Evolutionary conservation across 2,113 vertebrate genomes (phyloP).

Genomic region (Sprattus sprattus): DNA sequence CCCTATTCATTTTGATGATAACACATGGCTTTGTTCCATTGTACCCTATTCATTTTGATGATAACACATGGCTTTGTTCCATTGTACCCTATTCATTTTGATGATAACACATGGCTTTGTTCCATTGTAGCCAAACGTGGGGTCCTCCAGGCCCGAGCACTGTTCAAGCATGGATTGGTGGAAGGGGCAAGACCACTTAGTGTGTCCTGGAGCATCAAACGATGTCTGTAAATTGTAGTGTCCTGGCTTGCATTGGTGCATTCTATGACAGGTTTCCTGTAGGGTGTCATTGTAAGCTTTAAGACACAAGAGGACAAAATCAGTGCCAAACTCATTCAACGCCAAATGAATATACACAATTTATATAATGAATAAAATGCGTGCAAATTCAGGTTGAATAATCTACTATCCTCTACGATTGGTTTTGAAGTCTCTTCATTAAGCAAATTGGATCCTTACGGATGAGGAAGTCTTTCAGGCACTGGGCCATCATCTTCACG

Average conservation of each 20-base stretch:
- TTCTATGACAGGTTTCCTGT: constrained; percentile 61
- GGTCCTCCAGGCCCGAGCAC: constrained; percentile 78
- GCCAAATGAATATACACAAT: neutral
- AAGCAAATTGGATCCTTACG: constrained; percentile 62
- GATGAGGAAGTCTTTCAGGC: constrained; percentile 72
- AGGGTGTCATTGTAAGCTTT: constrained; percentile 77
- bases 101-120: constrained; percentile 83
- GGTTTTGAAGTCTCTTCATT: neutral
- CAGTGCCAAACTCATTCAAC: neutral
- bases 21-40: constrained; percentile 80
- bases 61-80: constrained; percentile 82
- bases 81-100: constrained; percentile 87
- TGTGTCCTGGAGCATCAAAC: constrained; percentile 73
- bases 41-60: constrained; percentile 91
- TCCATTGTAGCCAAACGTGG: constrained; percentile 80
- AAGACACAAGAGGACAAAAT: neutral
- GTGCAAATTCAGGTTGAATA: neutral
- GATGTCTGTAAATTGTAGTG: constrained; percentile 72
- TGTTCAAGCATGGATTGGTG: constrained; percentile 75
- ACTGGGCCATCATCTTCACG: constrained; percentile 70
- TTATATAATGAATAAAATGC: neutral
- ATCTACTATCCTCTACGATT: neutral
- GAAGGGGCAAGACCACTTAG: constrained; percentile 83
- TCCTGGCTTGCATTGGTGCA: constrained; percentile 71
- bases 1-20: constrained; percentile 90